Percentiles rank a stretch among this genome's conserved stretches.
phyloP scores from a whole-genome alignment of 1,140 invertebrate genomes.

The Dinoponera quadriceps region DNA sequence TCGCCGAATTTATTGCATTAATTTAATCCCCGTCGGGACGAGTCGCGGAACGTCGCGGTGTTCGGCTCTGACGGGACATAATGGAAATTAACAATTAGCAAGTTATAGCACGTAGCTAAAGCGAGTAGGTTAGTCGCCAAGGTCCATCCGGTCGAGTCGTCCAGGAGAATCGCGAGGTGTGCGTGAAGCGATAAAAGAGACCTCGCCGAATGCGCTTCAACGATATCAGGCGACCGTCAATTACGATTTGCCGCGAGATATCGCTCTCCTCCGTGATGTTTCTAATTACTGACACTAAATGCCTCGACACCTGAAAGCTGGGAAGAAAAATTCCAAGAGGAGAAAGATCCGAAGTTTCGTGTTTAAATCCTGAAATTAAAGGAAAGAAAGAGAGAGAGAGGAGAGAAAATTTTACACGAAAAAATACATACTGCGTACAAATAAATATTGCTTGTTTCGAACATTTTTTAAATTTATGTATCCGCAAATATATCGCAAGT shows the following conservation, averaged over 20 bases:
- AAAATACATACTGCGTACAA: too few relatives aligned
- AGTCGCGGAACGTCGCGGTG: not conserved
- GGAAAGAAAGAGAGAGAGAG: too few relatives aligned
- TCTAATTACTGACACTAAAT: too few relatives aligned
- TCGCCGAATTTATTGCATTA: conserved; percentile 71
- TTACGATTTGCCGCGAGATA: not conserved
- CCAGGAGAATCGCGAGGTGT: not conserved
- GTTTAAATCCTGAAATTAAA: too few relatives aligned
- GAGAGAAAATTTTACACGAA: too few relatives aligned
- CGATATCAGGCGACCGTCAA: not conserved
- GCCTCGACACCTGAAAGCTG: too few relatives aligned
- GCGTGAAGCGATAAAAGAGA: not conserved
- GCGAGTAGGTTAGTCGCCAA: not conserved
- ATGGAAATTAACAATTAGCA: conserved; percentile 46
- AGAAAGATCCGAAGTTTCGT: too few relatives aligned
- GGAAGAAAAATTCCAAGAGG: too few relatives aligned
- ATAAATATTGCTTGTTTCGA: too few relatives aligned
- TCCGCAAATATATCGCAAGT: too few relatives aligned
- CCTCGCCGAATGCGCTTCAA: not conserved
- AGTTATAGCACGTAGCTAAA: conserved; percentile 21
- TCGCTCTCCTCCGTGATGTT: not conserved
- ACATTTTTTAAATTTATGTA: too few relatives aligned
- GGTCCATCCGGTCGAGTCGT: not conserved
- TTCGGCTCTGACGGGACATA: conserved; percentile 1
- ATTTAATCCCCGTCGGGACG: conserved; percentile 38